Evolutionary conservation across 2,797 vertebrate species (phyloP).

Genomic region (Eremophila alpestris): DNA sequence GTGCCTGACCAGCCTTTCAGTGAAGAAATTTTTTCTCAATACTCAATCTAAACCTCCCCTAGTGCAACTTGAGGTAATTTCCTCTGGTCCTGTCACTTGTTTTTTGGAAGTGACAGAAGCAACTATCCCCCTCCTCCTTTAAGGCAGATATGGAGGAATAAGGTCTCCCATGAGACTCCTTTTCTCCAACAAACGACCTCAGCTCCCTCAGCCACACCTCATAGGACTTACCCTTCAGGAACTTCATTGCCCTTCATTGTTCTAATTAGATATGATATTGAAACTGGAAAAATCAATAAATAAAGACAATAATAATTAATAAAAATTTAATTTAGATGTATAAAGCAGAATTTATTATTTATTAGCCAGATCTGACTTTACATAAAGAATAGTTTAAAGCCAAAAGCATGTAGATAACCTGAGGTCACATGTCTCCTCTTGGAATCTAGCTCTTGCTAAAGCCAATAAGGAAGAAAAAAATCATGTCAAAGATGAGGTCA

Average conservation of each 20-base stretch:
- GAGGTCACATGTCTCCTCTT: background rate
- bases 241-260: background rate
- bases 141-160: background rate
- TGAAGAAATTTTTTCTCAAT: background rate
- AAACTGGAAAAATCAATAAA: background rate
- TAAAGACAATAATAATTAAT: background rate
- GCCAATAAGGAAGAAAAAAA: background rate
- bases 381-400: background rate
- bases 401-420: background rate
- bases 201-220: background rate
- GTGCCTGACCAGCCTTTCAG: background rate
- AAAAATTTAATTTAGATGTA: background rate
- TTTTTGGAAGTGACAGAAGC: background rate
- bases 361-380: background rate
- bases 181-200: background rate
- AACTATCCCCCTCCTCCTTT: too few relatives aligned
- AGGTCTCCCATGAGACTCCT: background rate
- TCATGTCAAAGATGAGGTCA: background rate
- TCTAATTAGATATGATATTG: background rate
- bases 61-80: background rate
- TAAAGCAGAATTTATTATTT: background rate
- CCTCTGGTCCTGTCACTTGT: background rate
- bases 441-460: background rate
- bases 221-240: background rate
- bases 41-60: background rate